These are phyloP conservation scores for Hybos culiciformis DNA, from an alignment of 2,888 invertebrate species.

Conservation along the genomic window DNA sequence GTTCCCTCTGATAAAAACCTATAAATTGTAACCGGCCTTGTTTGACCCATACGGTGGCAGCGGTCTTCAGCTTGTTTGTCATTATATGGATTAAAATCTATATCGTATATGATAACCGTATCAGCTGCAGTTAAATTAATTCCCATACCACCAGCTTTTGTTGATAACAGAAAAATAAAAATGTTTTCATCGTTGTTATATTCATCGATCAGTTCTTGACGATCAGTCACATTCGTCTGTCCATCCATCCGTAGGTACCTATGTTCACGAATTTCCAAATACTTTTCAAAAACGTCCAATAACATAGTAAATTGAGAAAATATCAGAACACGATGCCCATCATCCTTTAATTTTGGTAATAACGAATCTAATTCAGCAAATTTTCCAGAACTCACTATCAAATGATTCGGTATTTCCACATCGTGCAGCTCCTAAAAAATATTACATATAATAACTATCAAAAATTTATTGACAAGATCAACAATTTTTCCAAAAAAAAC, in stretches of 20 bases:
- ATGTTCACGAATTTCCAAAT: slow-evolving; percentile 57
- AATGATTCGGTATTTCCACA: slow-evolving; percentile 48
- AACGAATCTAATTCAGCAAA: slow-evolving; percentile 64
- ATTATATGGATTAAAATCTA: slow-evolving; percentile 97
- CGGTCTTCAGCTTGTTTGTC: slow-evolving; percentile 96
- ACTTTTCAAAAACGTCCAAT: slow-evolving; percentile 84
- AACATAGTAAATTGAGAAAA: slow-evolving; percentile 97
- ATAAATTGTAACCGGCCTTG: slow-evolving; percentile 72
- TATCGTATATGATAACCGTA: slow-evolving; percentile 90
- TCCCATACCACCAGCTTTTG: slow-evolving; percentile 89
- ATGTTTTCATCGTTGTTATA: slow-evolving; percentile 67
- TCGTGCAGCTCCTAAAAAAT: slow-evolving; percentile 44
- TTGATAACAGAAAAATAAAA: slow-evolving; percentile 83
- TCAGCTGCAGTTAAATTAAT: slow-evolving; percentile 91
- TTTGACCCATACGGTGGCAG: slow-evolving; percentile 64
- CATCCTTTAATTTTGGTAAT: slow-evolving; percentile 56
- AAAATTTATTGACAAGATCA: not conserved
- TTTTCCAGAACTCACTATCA: slow-evolving; percentile 77
- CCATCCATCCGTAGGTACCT: slow-evolving; percentile 79
- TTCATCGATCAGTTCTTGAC: slow-evolving; percentile 81
- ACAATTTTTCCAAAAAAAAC: too few species aligned
- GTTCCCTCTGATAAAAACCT: slow-evolving; percentile 73
- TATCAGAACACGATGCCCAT: slow-evolving; percentile 71
- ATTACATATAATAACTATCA: slow-evolving; percentile 1
- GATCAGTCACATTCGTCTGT: slow-evolving; percentile 68